These are phyloP conservation scores for Pycnonotus jocosus DNA, from an alignment of 2,113 vertebrate genomes.

Conservation along the genomic window DNA sequence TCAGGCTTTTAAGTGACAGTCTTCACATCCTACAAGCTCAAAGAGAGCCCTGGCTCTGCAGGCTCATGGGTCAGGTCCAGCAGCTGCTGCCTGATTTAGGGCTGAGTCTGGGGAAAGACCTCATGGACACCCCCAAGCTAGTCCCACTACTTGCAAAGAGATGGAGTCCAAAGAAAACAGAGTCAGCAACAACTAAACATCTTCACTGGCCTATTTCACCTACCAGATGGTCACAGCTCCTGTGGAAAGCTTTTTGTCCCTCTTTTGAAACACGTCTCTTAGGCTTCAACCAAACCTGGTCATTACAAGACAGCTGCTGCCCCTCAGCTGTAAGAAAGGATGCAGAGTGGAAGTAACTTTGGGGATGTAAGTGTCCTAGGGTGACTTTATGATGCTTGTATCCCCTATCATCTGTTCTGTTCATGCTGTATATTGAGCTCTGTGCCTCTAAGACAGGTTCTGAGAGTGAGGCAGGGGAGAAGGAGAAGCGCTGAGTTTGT, in stretches of 20 bases:
- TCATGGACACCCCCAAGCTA: rapidly evolving
- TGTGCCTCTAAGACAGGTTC: no score
- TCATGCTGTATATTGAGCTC: no score
- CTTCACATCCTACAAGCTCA: neutral
- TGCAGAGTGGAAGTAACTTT: neutral
- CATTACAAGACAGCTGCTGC: neutral
- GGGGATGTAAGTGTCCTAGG: no score
- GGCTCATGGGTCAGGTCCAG: rapidly evolving
- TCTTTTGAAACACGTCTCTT: neutral
- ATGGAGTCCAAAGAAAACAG: neutral
- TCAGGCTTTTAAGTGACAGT: neutral
- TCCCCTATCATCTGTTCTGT: no score
- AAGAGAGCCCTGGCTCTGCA: rapidly evolving
- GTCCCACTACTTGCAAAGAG: neutral
- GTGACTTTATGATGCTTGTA: no score
- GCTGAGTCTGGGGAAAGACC: neutral
- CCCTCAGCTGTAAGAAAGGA: neutral
- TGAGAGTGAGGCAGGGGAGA: no score
- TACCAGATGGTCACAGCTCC: neutral
- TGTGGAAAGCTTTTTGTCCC: neutral
- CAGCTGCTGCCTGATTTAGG: neutral
- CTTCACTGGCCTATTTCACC: neutral
- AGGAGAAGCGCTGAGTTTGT: no score
- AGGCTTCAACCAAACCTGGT: neutral
- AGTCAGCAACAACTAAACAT: neutral